Percentiles rank a stretch among this genome's conserved stretches.
These are phyloP conservation scores for Dynastes maya DNA, from an alignment of 2,888 invertebrate species.

Conservation along the genomic window DNA sequence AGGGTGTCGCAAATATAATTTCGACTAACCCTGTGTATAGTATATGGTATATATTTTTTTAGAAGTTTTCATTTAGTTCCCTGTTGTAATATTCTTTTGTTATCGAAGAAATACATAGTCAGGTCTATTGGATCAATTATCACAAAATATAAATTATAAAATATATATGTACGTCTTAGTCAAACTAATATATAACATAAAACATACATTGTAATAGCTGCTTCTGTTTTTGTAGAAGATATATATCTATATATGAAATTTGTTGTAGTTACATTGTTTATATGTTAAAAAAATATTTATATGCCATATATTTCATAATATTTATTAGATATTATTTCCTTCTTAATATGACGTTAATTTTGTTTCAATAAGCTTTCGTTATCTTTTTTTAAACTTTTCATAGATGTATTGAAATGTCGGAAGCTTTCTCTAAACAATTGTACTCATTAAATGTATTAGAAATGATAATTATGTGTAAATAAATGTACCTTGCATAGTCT, in stretches of 20 bases:
- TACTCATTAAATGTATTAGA: conserved; percentile 44
- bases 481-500: conserved; percentile 54
- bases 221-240: background rate
- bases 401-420: background rate
- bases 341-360: background rate
- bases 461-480: conserved; percentile 54
- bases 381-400: background rate
- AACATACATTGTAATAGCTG: background rate
- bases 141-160: background rate
- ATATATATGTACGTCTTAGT: background rate
- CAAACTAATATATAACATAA: background rate
- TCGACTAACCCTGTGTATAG: background rate
- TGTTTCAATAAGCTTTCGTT: background rate
- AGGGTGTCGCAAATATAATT: background rate
- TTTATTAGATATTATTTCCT: background rate
- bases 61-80: background rate
- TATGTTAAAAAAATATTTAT: background rate
- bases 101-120: background rate
- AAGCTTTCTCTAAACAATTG: conserved; percentile 23
- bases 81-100: background rate
- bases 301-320: too few relatives aligned
- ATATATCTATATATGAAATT: background rate
- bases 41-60: background rate
- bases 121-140: conserved; percentile 2
- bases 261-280: background rate